phyloP scores from a whole-genome alignment of 2,113 vertebrate genomes.

The Dromaius novaehollandiae region DNA sequence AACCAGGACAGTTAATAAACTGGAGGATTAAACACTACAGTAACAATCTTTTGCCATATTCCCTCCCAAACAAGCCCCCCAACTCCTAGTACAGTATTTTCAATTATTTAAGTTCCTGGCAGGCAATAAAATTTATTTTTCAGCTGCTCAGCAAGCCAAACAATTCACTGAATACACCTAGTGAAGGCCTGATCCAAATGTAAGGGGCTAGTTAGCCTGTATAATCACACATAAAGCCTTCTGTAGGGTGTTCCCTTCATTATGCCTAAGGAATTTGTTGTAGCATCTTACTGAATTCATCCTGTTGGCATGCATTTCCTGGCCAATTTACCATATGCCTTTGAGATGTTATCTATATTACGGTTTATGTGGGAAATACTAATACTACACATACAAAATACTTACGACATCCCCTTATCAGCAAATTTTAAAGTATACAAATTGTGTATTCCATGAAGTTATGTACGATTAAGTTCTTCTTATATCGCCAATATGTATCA shows the following conservation, averaged over 20 bases:
- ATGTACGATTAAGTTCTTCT: neutral
- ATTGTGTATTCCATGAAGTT: neutral
- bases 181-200: neutral
- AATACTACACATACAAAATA: neutral
- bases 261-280: neutral
- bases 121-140: neutral
- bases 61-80: neutral
- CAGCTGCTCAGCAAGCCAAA: neutral
- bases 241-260: neutral
- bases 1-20: neutral
- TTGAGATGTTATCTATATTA: neutral
- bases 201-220: neutral
- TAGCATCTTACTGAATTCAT: neutral
- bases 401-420: neutral
- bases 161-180: too few relatives aligned
- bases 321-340: neutral
- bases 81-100: neutral
- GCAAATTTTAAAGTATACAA: neutral
- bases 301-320: rapidly evolving
- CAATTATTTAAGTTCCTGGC: neutral
- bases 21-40: neutral
- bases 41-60: neutral
- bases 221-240: neutral
- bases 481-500: neutral
- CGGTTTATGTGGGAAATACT: neutral